Evolutionary conservation across 2,888 invertebrate species (phyloP), one percentile per base, ranked within the genome.

Genomic region (Agrochola circellaris): DNA sequence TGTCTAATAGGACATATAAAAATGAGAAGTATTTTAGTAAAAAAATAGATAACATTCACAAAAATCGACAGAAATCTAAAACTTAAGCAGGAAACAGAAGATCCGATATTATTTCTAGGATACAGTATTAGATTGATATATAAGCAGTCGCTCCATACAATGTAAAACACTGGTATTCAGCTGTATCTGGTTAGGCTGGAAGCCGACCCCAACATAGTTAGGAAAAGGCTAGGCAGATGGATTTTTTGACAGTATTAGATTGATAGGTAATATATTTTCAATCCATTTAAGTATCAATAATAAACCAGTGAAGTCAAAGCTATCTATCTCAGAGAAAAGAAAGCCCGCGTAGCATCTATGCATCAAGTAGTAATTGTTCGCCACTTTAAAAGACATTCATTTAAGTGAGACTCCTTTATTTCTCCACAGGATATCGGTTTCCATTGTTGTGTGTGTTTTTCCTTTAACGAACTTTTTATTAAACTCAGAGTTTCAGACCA

Each of bases 371-470:
- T 79, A 79, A 83, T 79, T 75, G 74, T 61, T 56, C 20, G 17
- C 70, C 69, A 70, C 77, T 82, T 77, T 77, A 82, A 67, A 82
- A 77, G 70, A 71, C 73, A 73, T 82, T 68, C 30, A 76, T 81
- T 69, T 61, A 51, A 72, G 62, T 81, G 38, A 48, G 45, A 48
- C 48, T 72, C 54, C 26, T 61, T 58, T 81, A 67, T 67, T 72
- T 62, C 54, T 54, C 6, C 38, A 68, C 72, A 76, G 71, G 68
- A 72, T 72, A 70, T 80, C 20, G 45, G 69, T 17, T 65, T 74
- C 48, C n/a, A n/a, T 75, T 61, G 75, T 70, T 42, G 65, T 30
- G 3, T 75, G 56, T 48, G n/a, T 60, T 69, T 75, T 56, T 45
- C 9, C 23, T 42, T 34, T 17, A 26, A 30, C 17, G 26, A 58